Base-by-base conservation (phyloP, 2,888 invertebrate species). In the Macroteleia sp. region DNA sequence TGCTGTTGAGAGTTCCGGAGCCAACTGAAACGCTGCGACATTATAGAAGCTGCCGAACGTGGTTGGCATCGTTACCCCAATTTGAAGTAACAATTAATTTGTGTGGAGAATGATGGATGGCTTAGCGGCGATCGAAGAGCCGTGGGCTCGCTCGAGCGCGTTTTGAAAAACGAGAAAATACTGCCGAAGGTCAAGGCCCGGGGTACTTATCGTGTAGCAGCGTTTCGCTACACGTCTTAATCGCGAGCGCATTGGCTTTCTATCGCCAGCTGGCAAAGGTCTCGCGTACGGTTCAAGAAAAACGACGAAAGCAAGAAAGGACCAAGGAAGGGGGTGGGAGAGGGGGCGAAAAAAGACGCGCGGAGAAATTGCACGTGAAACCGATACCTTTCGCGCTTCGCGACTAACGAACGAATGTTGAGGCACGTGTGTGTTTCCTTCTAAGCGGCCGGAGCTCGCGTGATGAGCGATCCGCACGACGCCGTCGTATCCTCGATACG, bases 281-380 rank as follows among this genome's bases (percentile, higher is more conserved):
- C 75, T 70, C 28, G 54, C 41, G 25, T 56, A 30, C 50, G 56
- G 75, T 57, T 50, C 36, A 76, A 76, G 69, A 69, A 76, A 69
- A 76, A 76, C 56, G 62, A 76, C 48, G 39, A 48, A 46, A 48
- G 52, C 44, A 22, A 64, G 54, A 32, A 57, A 64, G 61, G 69
- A 62, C 52, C 14, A n/a, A 22, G 4, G 44, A 52, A 42, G 48
- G 39, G 17, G 17, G n/a, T n/a, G n/a, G n/a, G n/a, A n/a, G n/a
- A n/a, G n/a, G n/a, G n/a, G n/a, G n/a, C n/a, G n/a, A n/a, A 56
- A 69, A 69, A 64, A 61, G 39, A 22, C 52, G 44, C 64, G 36
- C 41, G 73, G 76, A 59, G 76, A 81, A 78, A 81, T 78, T 73
- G 73, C 78, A 78, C 77, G 76, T 74, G 80, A 78, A 81, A 81